Conservation (phyloP, 1,140 invertebrate species). For the Hyles vespertilio region DNA sequence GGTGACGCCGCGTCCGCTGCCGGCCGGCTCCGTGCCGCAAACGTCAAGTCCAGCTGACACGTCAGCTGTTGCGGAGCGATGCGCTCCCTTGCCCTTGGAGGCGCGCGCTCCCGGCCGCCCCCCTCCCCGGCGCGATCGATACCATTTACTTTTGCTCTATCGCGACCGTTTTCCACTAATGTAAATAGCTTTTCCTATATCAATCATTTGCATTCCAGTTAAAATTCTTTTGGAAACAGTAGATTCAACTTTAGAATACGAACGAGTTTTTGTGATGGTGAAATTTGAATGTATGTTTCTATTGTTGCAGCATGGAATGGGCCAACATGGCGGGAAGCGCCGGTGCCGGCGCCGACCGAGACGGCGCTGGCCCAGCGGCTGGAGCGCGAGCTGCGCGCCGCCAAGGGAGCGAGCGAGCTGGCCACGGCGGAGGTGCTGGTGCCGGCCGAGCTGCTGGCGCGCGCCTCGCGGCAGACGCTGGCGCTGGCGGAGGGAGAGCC, state of each 20-base stretch:
- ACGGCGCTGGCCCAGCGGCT: slow-evolving; percentile 80
- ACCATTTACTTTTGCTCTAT: slow-evolving; percentile 3
- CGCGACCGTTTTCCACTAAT: too few species aligned
- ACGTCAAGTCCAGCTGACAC: slow-evolving; percentile 77
- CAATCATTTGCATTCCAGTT: too few species aligned
- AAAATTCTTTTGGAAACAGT: too few species aligned
- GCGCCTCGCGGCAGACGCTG: slow-evolving; percentile 85
- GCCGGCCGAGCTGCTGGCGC: slow-evolving; percentile 84
- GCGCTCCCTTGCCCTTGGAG: slow-evolving; percentile 31
- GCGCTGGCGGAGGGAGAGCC: slow-evolving; percentile 89
- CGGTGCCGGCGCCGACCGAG: slow-evolving; percentile 62
- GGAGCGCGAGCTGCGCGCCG: slow-evolving; percentile 84
- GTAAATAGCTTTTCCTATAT: too few species aligned
- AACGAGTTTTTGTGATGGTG: slow-evolving; percentile 10
- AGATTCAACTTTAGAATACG: too few species aligned
- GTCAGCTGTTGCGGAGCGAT: slow-evolving; percentile 80
- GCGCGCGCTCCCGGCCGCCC: neutral
- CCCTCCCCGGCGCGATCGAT: neutral
- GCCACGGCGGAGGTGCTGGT: slow-evolving; percentile 88
- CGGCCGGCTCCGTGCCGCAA: slow-evolving; percentile 45
- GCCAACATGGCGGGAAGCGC: slow-evolving; percentile 63
- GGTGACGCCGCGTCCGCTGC: slow-evolving; percentile 7
- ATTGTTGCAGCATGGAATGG: slow-evolving; percentile 66
- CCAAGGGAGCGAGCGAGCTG: slow-evolving; percentile 84
- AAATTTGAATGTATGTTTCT: slow-evolving; percentile 24